Base-by-base conservation (phyloP, 2,888 invertebrate genomes). In the Pachymerium ferrugineum region DNA sequence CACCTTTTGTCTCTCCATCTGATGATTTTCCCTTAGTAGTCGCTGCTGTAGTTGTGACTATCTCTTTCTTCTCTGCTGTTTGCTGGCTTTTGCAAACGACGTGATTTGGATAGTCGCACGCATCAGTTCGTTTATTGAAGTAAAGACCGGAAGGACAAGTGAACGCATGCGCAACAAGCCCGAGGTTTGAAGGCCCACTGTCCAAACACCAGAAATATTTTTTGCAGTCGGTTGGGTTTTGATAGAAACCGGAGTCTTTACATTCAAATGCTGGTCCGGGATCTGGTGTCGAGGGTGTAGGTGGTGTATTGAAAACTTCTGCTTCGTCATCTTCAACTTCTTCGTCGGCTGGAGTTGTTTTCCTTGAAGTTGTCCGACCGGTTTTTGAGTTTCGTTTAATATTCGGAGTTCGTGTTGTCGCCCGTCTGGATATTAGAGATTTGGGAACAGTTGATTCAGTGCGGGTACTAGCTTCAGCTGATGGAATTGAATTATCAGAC, bases 141-240 rank as follows among this genome's bases (percentile, higher is more conserved):
- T 90, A 92, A 10, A 95, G 84, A 89, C 90, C 90, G 74, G 94
- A 93, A 3, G 95, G 95, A 80, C 95, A 95, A 0, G 94, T 95
- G 81, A 95, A 95, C 80, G 92, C 91, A 84, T 95, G 93, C 0
- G 93, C 94, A 3, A 95, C 91, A 70, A 95, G 90, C 76, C 94
- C 95, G 19, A 93, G 86, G 79, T 93, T 91, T 0, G 94, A 92
- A 6, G 79, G 79, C 10, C 79, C 79, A 0, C 94, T 92, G 81
- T 93, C 93, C 77, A 95, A 84, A 81, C 95, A 95, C 94, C 95
- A 95, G 84, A 92, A 95, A 81, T 95, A 95, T 81, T 94, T 94
- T 82, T 94, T 93, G 83, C 95, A 95, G 82, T 95, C 94, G 47
- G 92, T 87, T 0, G 94, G 94, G 84, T 95, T 94, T 16, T 90